Evolutionary conservation across 2,888 invertebrate genomes (phyloP), one percentile per base, ranked within the genome.

Genomic region (Synanthedon formicaeformis): DNA sequence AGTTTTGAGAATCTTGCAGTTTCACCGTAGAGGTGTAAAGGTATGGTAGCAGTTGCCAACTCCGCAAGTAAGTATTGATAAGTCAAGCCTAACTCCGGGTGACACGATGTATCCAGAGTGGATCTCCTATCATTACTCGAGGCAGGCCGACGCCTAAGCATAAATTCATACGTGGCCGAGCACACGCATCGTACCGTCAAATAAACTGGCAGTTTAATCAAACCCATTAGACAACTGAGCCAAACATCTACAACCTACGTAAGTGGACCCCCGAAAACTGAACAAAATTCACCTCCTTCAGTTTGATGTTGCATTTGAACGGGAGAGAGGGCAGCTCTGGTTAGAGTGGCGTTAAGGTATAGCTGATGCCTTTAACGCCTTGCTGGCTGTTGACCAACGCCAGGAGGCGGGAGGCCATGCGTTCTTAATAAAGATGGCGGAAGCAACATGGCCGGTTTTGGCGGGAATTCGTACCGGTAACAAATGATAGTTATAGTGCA

Each of bases 131-230:
- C 69, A 75, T 80, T 82, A 45, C 45, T 45, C 45, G 13, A 45
- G 45, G 45, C 45, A 45, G 45, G 13, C n/a, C 45, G 72, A 73
- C 78, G 78, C 71, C 79, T 81, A 78, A 78, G 81, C 83, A 83
- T 84, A 84, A 85, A 86, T 85, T 84, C 80, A 85, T 84, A 83
- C 80, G 80, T 82, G 83, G 82, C 68, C 75, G 77, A 76, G 77
- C 75, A 77, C 74, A 81, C 81, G 81, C 84, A 85, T 74, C 83
- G 76, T 81, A 85, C 78, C 84, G 84, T 84, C 84, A 83, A 85
- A 86, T 84, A 86, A 86, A 85, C 86, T 86, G 86, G 83, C 86
- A 85, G 85, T 85, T 84, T 85, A 86, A 85, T 86, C 85, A 85
- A 85, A 85, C 78, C 82, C 81, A 85, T 85, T 86, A 85, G 86